phyloP scores from a whole-genome alignment of 1,140 invertebrate genomes.

The Sipha flava region DNA sequence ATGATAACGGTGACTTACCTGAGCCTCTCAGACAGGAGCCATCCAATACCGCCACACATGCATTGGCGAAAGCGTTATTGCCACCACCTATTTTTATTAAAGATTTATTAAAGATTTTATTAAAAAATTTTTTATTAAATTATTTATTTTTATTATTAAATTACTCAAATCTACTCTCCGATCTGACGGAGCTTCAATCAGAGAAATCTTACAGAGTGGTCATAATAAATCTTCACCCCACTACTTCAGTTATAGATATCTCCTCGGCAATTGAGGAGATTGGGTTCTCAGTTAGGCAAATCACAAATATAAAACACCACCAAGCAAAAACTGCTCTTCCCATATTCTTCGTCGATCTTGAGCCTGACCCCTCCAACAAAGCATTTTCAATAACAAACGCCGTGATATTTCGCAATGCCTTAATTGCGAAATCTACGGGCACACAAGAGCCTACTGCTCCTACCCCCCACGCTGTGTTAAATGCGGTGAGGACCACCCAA shows the following conservation, averaged over 20 bases:
- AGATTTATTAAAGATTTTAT: no score
- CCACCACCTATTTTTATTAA: no score
- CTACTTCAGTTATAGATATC: background rate
- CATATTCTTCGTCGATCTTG: background rate
- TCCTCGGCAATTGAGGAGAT: background rate
- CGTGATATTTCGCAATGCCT: conserved; percentile 40
- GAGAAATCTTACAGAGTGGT: conserved; percentile 4
- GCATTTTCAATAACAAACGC: background rate
- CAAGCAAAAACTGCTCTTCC: background rate
- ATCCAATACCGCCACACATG: no score
- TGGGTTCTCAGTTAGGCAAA: background rate
- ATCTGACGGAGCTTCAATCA: conserved; percentile 15
- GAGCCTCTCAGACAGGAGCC: no score
- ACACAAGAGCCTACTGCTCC: conserved; percentile 41
- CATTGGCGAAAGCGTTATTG: no score
- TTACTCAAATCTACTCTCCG: no score
- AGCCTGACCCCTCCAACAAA: background rate
- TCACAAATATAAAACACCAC: background rate
- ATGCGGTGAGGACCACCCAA: conserved; percentile 41
- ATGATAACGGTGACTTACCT: no score
- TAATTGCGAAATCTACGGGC: conserved; percentile 14
- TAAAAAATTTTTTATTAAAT: no score
- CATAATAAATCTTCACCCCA: background rate
- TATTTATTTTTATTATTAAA: no score
- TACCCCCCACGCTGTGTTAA: conserved; percentile 41